phyloP scores from a whole-genome alignment of 2,797 vertebrate genomes.

The Adrianichthys oophorus region DNA sequence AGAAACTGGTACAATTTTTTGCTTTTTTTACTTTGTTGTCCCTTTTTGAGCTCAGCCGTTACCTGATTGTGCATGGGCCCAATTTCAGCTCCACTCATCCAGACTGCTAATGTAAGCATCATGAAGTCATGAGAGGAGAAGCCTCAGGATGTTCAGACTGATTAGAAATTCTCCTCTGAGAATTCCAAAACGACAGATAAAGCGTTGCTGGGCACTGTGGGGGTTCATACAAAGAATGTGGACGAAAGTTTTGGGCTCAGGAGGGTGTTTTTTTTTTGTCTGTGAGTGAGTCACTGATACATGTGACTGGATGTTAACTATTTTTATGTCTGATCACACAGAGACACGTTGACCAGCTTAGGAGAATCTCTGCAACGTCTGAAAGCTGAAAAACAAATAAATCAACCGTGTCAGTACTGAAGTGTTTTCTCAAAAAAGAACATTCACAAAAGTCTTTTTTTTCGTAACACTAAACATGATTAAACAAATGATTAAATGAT shows the following conservation, averaged over 20 bases:
- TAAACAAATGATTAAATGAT: too few species aligned
- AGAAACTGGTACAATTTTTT: too few species aligned
- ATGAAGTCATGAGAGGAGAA: slow-evolving; percentile 7
- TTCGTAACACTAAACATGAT: too few species aligned
- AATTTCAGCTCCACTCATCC: not conserved
- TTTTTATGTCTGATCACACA: not conserved
- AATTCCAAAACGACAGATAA: slow-evolving; percentile 4
- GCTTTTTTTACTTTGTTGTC: too few species aligned
- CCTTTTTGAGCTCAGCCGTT: not conserved
- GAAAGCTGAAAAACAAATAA: not conserved
- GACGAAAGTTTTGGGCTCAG: not conserved
- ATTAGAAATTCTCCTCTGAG: slow-evolving; percentile 7
- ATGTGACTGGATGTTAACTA: not conserved
- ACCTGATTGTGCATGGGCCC: not conserved
- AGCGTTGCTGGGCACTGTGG: not conserved
- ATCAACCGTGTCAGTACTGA: not conserved
- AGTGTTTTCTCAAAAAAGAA: slow-evolving; percentile 17
- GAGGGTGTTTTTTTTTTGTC: not conserved
- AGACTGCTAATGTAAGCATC: slow-evolving; percentile 10
- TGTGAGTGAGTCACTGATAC: not conserved
- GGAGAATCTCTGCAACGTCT: not conserved
- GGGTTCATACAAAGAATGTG: too few species aligned
- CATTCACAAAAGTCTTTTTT: not conserved
- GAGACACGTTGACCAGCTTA: not conserved
- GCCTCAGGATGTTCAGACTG: slow-evolving; percentile 5